Conservation (phyloP, 1,140 invertebrate genomes). For the Drosophila ohnishii region DNA sequence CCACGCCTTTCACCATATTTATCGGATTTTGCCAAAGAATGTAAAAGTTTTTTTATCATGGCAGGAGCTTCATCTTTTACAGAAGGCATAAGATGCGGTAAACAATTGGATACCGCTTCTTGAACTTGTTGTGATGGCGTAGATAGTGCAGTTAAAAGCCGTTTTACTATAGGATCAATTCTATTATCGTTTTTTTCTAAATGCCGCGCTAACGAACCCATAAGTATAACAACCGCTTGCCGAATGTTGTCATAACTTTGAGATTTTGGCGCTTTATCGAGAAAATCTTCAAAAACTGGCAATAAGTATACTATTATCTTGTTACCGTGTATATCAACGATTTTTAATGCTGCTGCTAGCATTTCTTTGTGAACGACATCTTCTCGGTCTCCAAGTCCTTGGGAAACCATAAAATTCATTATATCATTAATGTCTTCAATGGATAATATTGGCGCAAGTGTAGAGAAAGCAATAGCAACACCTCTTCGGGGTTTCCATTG, state of each 20-base stretch:
- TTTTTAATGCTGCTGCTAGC: slow-evolving; percentile 95
- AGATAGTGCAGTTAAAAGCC: slow-evolving; percentile 94
- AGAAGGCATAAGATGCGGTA: slow-evolving; percentile 95
- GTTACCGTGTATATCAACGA: slow-evolving; percentile 96
- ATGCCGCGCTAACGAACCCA: slow-evolving; percentile 98
- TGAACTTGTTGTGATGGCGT: slow-evolving; percentile 99
- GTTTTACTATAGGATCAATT: slow-evolving; percentile 95
- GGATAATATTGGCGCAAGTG: slow-evolving; percentile 86
- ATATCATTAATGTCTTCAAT: slow-evolving; percentile 88
- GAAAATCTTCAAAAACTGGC: slow-evolving; percentile 94
- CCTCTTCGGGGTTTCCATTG: slow-evolving; percentile 94
- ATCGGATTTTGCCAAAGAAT: slow-evolving; percentile 94
- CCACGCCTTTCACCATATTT: slow-evolving; percentile 96
- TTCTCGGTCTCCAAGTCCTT: slow-evolving; percentile 93
- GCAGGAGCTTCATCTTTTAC: slow-evolving; percentile 95
- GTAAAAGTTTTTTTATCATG: slow-evolving; percentile 94
- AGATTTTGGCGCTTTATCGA: slow-evolving; percentile 94
- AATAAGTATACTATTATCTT: slow-evolving; percentile 89
- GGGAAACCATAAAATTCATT: slow-evolving; percentile 93
- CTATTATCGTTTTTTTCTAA: slow-evolving; percentile 94
- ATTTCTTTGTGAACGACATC: slow-evolving; percentile 93
- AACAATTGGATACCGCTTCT: slow-evolving; percentile 98
- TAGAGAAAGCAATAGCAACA: slow-evolving; percentile 91
- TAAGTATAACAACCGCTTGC: slow-evolving; percentile 97
- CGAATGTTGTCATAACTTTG: slow-evolving; percentile 96